Evolutionary conservation across 1,140 invertebrate species (phyloP), one percentile per base, ranked within the genome.

Genomic region (Diabrotica virgifera): DNA sequence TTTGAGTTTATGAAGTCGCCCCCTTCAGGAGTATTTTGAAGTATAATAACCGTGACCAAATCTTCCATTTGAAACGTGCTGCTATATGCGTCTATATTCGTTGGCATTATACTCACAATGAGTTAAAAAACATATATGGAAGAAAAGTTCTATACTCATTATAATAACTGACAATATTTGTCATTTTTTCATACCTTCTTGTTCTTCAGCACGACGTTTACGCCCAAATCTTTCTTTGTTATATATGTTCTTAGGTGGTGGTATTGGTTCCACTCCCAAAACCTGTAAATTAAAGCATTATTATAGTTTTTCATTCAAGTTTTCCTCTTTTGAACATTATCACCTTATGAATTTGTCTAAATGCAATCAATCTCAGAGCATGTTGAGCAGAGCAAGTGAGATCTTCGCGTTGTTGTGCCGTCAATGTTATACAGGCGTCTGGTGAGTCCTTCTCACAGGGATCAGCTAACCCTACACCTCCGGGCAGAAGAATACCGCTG

Each of bases 391-490:
- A 95, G 11, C 94, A 91, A 36, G 96, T 98, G 66, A 99, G 89
- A 80, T 98, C 95, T 83, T 98, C 95, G 57, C 96, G 83, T 76
- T 97, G 92, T 82, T 99, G 97, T 38, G 89, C 85, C 5, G 89
- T 90, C 66, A 99, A 83, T 57, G 85, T 86, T 11, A 86, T 86
- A 54, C 95, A 85, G 13, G 94, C 95, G 84, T 99, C 96, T 37
- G 90, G 86, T n/a, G 92, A 89, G 56, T 98, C 96, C 78, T 98
- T 98, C 80, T 99, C 96, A 81, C 97, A 99, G 7, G 97, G 97
- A 86, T 99, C 97, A 35, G 93, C 84, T 62, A 99, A 80, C 58
- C 96, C 95, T 64, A 89, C 89, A 63, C 89, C 89, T 76, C 89
- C 91, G 75, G 90, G 88, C 62, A 98, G 82, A 59, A 98, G 81